Base-by-base conservation (phyloP, 2,797 vertebrate species). In the Enteromius thamalakanensis region DNA sequence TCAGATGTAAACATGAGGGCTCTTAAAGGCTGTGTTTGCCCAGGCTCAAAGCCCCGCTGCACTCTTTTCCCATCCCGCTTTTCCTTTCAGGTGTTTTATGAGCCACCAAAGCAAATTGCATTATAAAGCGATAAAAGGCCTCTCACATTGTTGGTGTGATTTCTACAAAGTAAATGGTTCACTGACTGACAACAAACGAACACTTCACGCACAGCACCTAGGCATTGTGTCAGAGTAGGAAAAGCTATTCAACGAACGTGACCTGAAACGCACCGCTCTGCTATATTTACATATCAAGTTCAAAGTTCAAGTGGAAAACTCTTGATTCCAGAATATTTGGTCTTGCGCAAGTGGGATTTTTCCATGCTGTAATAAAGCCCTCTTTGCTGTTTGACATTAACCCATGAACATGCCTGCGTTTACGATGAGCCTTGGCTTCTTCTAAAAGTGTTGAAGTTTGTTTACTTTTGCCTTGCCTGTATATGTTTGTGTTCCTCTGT, bases 271-370 rank as follows among this genome's bases (percentile, higher is more conserved):
- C 42, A 21, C 67, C 49, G 68, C 62, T 67, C 72, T 64, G 74
- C 23, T 83, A 51, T 85, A 79, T 83, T 86, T 86, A 78, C 78
- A 76, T 80, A 85, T 82, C 29, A 68, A 23, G 85, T 84, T 86
- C 68, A 85, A 68, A 86, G 87, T 85, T 87, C 85, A 85, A 79
- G 76, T 42, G n/a, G 81, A 82, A 82, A 83, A 83, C 76, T 71
- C 55, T 82, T 72, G 60, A 76, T 81, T 85, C 82, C 75, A 49
- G 65, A 60, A 81, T 70, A 74, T 81, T 86, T 79, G 75, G 45
- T 70, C 58, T 82, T 40, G 49, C 15, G 23, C 55, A 53, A 69
- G 55, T 78, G 74, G 34, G 74, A 84, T 42, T 65, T 69, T 58
- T 81, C 47, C 55, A 26, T 58, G 40, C 29, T 58, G 11, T 45